Base-by-base conservation (phyloP, 2,888 invertebrate genomes). In the Cylloceria caligata region DNA sequence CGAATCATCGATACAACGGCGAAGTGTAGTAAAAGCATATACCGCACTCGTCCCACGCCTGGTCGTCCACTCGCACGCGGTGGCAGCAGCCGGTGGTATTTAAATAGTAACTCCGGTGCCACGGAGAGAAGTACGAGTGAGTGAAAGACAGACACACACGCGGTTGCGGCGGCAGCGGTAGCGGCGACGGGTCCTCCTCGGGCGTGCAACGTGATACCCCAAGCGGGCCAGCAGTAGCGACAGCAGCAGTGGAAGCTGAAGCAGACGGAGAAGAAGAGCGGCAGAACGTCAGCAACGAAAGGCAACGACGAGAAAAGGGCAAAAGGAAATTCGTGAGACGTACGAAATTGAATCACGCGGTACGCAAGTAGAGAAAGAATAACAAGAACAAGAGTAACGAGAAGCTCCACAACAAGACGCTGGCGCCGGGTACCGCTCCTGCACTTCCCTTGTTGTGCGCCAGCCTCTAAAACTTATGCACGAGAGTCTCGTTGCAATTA, bases 121-220 rank as follows among this genome's bases (percentile, higher is more conserved):
- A 69, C 72, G 68, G 73, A 81, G 81, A 81, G 45, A 79, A 72
- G 69, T 60, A 75, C 36, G 75, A 82, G 79, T 68, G 68, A 84
- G 78, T 49, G 80, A 81, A 75, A 80, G 65, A 83, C 62, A 68
- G 60, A 77, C 65, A 75, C 78, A 80, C 78, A 76, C 80, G 69
- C 79, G 55, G 73, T 45, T 11, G 55, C 64, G 39, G 76, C 76
- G 42, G 55, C 57, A 39, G 64, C 57, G 72, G 71, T 69, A 55
- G 47, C 64, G 60, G 39, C 62, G 24, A 49, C 80, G 79, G 74
- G 74, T 84, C 78, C 81, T 80, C 76, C 78, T 83, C 83, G 77
- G 75, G 57, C 75, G 85, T 84, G 87, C 86, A 88, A 88, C 86
- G 83, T 83, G 88, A 87, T 86, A 88, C 85, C 86, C 80, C 79